These are phyloP conservation scores for Heliconius nattereri DNA, from an alignment of 1,140 invertebrate species.

Conservation along the genomic window DNA sequence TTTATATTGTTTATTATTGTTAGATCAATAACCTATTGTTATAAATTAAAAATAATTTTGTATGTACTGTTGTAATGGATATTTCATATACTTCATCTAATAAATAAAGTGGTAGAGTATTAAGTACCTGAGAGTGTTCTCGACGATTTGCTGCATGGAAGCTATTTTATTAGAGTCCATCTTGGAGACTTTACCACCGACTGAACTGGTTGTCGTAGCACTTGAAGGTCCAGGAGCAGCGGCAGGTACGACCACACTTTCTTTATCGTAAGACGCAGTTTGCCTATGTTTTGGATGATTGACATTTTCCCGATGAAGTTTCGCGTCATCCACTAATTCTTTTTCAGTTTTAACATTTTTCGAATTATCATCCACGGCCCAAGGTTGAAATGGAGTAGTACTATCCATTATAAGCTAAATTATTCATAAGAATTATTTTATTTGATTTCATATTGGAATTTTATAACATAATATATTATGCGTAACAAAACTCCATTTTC, in stretches of 20 bases:
- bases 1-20: slow-evolving; percentile 20
- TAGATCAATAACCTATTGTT: neutral
- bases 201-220: slow-evolving; percentile 51
- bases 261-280: slow-evolving; percentile 80
- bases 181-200: slow-evolving; percentile 56
- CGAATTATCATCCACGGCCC: slow-evolving; percentile 71
- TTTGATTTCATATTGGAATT: slow-evolving; percentile 70
- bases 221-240: slow-evolving; percentile 66
- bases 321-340: slow-evolving; percentile 79
- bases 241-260: slow-evolving; percentile 70
- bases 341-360: slow-evolving; percentile 76
- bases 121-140: slow-evolving; percentile 75
- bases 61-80: neutral
- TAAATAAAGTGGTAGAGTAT: slow-evolving; percentile 15
- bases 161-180: slow-evolving; percentile 77
- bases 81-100: slow-evolving; percentile 3
- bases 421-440: slow-evolving; percentile 58
- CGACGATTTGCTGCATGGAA: slow-evolving; percentile 79
- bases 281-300: slow-evolving; percentile 81
- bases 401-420: slow-evolving; percentile 76
- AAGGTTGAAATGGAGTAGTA: slow-evolving; percentile 79
- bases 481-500: slow-evolving; percentile 81
- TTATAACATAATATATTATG: slow-evolving; percentile 72
- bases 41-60: neutral
- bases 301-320: slow-evolving; percentile 81